Evolutionary conservation across 2,888 invertebrate species (phyloP).

Genomic region (Hemistola chrysoprasaria): DNA sequence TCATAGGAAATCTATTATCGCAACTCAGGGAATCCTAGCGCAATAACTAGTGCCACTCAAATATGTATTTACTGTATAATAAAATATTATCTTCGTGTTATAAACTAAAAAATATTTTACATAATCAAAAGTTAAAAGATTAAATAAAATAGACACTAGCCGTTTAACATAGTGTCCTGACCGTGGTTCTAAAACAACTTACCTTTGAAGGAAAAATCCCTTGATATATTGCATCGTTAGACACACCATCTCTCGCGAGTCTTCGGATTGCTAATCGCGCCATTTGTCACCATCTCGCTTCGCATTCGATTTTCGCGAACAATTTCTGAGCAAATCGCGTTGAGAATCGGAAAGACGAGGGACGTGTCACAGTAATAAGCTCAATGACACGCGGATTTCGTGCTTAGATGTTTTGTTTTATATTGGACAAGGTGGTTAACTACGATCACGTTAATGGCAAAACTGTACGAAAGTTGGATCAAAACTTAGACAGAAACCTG

Average conservation of each 20-base stretch:
- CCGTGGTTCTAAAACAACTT: conserved; percentile 17
- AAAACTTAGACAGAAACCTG: no score
- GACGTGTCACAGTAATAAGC: conserved; percentile 15
- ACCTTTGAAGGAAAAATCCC: conserved; percentile 69
- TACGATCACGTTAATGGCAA: no score
- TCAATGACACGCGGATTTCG: conserved; percentile 16
- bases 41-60: no score
- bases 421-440: no score
- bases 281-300: conserved; percentile 77
- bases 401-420: conserved; percentile 21
- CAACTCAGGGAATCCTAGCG: no score
- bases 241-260: conserved; percentile 69
- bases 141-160: conserved; percentile 2
- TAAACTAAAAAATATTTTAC: no score
- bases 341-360: conserved; percentile 37
- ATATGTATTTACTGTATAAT: no score
- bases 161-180: conserved; percentile 39
- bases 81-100: no score
- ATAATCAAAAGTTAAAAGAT: no score
- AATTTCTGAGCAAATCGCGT: conserved; percentile 56
- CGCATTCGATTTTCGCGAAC: conserved; percentile 69
- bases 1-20: no score
- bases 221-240: conserved; percentile 80
- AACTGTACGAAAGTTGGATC: no score
- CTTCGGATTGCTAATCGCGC: conserved; percentile 73